Base-by-base conservation (phyloP, 1,140 invertebrate genomes). In the Grapholita molesta region DNA sequence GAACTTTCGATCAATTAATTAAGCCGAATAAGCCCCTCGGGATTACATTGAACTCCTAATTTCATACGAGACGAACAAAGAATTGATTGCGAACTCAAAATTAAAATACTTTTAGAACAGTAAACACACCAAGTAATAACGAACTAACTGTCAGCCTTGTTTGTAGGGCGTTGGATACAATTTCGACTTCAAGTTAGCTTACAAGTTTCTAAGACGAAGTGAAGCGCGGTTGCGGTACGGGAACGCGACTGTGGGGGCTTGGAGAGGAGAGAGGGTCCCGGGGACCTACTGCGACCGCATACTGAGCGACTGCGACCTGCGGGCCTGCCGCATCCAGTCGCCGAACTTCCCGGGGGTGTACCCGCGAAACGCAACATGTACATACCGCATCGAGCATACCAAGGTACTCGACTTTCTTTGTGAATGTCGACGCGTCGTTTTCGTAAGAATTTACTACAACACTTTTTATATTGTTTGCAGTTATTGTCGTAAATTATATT, bases 311-410 rank as follows among this genome's bases (percentile, higher is more conserved):
- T 96, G 95, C 77, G 93, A 95, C 73, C 92, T 93, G 25, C 89
- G 93, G 72, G 92, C 93, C 55, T 96, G 95, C 85, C 93, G 95
- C 28, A 94, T 97, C 33, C 96, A 97, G 90, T 96, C 96, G 15
- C 96, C 96, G 3, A 97, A 97, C 92, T 97, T 96, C 89, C 96
- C 96, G 9, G 96, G 96, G 18, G 94, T 97, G 64, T 97, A 97
- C 90, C 96, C 96, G 2, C 92, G 96, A 70, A 97, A 97, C 87
- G 94, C 97, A 61, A 96, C 96, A 67, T 97, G 96, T 89, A 95
- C 95, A 82, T 97, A 96, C 91, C 93, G 94, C 70, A 93, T 96
- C 38, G 94, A 95, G 80, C 95, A 96, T 78, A 94, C 93, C 23
- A 91, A 92, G 89, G 90, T 92, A 76, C 75, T 70, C 35, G 12